Evolutionary conservation across 2,888 invertebrate genomes (phyloP), one percentile per base, ranked within the genome.

Genomic region (Diabrotica balteata): DNA sequence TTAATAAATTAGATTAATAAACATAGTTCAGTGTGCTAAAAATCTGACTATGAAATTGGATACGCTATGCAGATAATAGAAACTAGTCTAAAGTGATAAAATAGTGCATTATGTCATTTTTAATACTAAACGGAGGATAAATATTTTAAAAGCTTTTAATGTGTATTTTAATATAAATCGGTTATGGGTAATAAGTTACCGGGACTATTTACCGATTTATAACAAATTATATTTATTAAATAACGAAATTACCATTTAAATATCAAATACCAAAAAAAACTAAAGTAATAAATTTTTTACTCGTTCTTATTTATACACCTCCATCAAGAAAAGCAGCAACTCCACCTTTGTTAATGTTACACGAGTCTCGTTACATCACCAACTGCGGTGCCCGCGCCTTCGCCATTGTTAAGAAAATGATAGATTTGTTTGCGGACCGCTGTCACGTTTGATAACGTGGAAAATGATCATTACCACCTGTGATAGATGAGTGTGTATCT

Each of bases 401-500:
- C 44, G 7, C 51, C 51, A 45, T 44, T 11, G 42, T 42, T 42
- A 59, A 42, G 60, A 44, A 60, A 60, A 60, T 60, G 60, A 60
- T 60, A 60, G 60, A 60, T 60, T 60, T 60, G 52, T 61, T 61
- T 61, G 53, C 61, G 32, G 53, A 61, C 22, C 22, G 61, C 46
- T 53, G 61, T 54, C 61, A 61, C 46, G 53, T 54, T 45, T 53
- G 61, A 61, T 61, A 61, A 61, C 53, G 46, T 46, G 46, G 47
- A 61, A 22, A 53, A 47, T 47, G 52, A 61, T 61, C 53, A 54
- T 61, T 61, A 61, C 53, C 53, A 53, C 61, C 53, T 61, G 52
- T 61, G 61, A 61, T 61, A 61, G 53, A 61, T 61, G 53, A 42
- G 8, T 61, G 53, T 61, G 53, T 61, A 61, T 53, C 61, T 51